phyloP scores from a whole-genome alignment of 2,888 invertebrate genomes.

The Amblyjoppa proteus region DNA sequence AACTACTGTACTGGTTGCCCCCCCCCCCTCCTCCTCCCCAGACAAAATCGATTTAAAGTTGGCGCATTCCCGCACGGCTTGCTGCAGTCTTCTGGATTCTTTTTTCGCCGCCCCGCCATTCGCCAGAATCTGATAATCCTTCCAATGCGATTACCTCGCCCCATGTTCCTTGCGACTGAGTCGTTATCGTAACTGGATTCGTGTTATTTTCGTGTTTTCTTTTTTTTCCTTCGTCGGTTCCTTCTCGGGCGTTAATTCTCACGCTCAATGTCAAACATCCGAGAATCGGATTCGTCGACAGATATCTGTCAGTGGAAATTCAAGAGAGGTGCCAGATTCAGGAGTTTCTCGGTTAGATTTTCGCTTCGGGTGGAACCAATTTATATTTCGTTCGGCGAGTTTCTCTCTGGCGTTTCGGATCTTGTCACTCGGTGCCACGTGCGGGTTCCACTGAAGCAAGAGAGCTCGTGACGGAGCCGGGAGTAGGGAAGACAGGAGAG shows the following conservation, averaged over 20 bases:
- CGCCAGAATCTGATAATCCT: conserved; percentile 38
- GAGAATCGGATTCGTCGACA: background rate
- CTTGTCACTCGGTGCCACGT: background rate
- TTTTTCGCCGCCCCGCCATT: conserved; percentile 11
- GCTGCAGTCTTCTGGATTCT: conserved; percentile 35
- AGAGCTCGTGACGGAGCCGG: conserved; percentile 25
- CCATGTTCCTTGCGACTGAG: background rate
- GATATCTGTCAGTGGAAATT: conserved; percentile 1
- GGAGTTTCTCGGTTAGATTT: background rate
- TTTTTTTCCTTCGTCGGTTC: no score
- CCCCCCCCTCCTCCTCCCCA: background rate
- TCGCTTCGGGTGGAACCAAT: conserved; percentile 2
- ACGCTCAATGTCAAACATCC: background rate
- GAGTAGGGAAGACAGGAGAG: background rate
- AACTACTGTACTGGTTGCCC: background rate
- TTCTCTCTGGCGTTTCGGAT: background rate
- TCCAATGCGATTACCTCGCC: conserved; percentile 28
- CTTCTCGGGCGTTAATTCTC: background rate
- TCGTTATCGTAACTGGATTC: background rate
- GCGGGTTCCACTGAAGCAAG: conserved; percentile 1
- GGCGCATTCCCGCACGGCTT: conserved; percentile 16
- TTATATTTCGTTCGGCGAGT: conserved; percentile 2
- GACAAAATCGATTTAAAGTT: conserved; percentile 33
- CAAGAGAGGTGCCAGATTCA: conserved; percentile 9
- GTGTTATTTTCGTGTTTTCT: no score